Conservation (phyloP, 2,888 invertebrate genomes). For the Flexamia atlantica region DNA sequence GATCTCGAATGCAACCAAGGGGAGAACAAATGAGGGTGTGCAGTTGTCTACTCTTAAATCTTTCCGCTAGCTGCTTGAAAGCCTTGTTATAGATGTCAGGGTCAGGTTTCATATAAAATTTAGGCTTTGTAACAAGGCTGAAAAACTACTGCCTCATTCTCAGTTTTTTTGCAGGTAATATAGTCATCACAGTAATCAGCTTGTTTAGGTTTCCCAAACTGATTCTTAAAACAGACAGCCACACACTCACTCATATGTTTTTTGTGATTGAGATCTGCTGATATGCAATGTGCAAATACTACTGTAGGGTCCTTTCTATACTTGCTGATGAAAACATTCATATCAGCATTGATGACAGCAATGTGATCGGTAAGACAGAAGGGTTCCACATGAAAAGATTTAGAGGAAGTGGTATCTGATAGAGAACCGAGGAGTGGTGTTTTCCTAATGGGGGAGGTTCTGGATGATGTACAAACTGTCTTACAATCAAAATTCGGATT, state of each 20-base stretch:
- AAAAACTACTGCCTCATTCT: constrained; percentile 7
- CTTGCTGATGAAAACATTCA: constrained; percentile 3
- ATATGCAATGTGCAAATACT: constrained; percentile 28
- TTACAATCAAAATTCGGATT: no score
- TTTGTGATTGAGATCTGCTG: background rate
- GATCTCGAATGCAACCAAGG: constrained; percentile 26
- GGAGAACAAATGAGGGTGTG: constrained; percentile 1
- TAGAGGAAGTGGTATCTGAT: background rate
- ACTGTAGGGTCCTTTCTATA: background rate
- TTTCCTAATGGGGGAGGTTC: no score
- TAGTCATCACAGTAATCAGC: background rate
- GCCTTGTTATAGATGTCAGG: constrained; percentile 21
- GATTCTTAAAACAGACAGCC: constrained; percentile 11
- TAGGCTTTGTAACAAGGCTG: constrained; percentile 13
- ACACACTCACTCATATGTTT: constrained; percentile 40
- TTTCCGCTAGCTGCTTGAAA: background rate
- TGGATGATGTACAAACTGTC: no score
- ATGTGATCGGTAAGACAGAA: background rate
- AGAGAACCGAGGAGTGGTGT: no score
- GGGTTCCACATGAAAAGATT: background rate
- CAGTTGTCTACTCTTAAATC: background rate
- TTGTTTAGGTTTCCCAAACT: background rate
- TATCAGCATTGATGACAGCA: background rate
- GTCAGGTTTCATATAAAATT: constrained; percentile 20
- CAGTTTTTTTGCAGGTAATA: background rate